Evolutionary conservation across 2,888 invertebrate genomes (phyloP), one percentile per base, ranked within the genome.

Genomic region (Antheraea assamensis): DNA sequence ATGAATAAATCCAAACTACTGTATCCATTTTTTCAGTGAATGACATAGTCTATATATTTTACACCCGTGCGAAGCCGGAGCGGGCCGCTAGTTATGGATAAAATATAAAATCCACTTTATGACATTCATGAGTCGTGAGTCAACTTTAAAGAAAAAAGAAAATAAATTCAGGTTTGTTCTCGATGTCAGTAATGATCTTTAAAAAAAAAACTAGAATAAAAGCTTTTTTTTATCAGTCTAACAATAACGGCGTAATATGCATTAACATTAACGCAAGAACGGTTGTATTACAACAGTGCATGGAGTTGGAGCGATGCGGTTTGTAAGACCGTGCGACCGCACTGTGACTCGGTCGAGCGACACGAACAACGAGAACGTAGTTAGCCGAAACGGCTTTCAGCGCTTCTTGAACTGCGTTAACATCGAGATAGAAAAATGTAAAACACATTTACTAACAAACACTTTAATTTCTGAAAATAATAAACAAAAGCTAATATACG

Each of bases 281-380:
- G 35, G 2, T 35, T 35, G 21, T 35, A 21, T 10, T 35, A 68
- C 68, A 35, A 10, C n/a, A 68, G 68, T 35, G 68, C 68, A 68
- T 19, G 35, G 68, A 31, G 68, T 35, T 66, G 13, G 68, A 68
- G 35, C 35, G 68, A 24, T 68, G 68, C 68, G 68, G 68, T 68
- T 68, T 68, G 68, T 68, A 68, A 68, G 5, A 35, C 35, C 21
- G 35, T 35, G 61, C 61, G 61, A 64, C 61, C 61, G 61, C 61
- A 64, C 61, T 3, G 30, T 17, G 61, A 4, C 68, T 10, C 35
- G 35, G 68, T 3, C 19, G 68, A 68, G 35, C 31, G 68, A 68
- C 68, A 31, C 58, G 58, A 58, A 68, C 27, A 24, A 58, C 58
- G 58, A 61, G 66, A 13, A 66, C 31, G 30, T 35, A 35, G 68